Percentiles rank a stretch among this genome's conserved stretches.
phyloP scores from a whole-genome alignment of 2,888 invertebrate species.

The Hoplodrina ambigua region DNA sequence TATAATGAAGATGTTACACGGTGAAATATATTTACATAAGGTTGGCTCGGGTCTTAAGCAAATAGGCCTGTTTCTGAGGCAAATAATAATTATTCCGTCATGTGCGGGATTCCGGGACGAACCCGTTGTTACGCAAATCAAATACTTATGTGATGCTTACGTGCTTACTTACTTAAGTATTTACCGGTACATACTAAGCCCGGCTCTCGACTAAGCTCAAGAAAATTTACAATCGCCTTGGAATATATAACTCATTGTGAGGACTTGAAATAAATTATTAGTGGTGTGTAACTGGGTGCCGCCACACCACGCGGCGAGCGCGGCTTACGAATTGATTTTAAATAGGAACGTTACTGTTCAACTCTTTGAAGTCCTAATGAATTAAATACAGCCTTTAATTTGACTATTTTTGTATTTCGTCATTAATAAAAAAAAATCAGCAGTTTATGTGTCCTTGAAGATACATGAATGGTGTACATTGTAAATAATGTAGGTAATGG shows the following conservation, averaged over 20 bases:
- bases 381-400: not conserved
- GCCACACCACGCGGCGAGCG: not conserved
- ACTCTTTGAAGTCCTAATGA: conserved; percentile 3
- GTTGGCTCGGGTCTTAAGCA: conserved; percentile 44
- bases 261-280: conserved; percentile 40
- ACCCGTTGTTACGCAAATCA: conserved; percentile 52
- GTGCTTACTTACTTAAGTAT: conserved; percentile 57
- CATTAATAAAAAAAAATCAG: not conserved
- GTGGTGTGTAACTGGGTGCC: conserved; percentile 8
- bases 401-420: not conserved
- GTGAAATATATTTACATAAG: conserved; percentile 52
- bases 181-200: conserved; percentile 48
- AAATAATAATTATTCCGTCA: conserved; percentile 56
- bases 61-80: conserved; percentile 48
- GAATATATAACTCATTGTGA: conserved; percentile 36
- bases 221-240: conserved; percentile 50
- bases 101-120: conserved; percentile 30
- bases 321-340: not conserved
- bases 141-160: conserved; percentile 58
- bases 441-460: not conserved
- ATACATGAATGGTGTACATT: not conserved
- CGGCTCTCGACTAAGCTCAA: conserved; percentile 37
- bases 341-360: not conserved
- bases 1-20: conserved; percentile 53
- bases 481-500: too few relatives aligned